Percentiles rank a stretch among this genome's conserved stretches.
phyloP scores from a whole-genome alignment of 2,797 vertebrate species.

The Acridotheres tristis region DNA sequence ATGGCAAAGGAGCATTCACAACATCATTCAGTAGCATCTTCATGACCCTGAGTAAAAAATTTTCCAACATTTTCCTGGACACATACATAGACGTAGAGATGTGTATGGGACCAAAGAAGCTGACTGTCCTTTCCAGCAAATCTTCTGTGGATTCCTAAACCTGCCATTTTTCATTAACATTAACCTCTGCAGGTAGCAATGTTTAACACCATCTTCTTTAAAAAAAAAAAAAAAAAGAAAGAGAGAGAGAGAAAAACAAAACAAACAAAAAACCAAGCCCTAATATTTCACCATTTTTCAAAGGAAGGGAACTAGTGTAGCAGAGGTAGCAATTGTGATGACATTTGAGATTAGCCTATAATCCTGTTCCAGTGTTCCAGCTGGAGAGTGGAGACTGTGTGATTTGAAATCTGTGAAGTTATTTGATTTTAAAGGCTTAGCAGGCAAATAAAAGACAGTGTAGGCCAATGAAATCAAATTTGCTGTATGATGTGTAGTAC shows the following conservation, averaged over 20 bases:
- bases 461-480: background rate
- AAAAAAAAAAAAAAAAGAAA: background rate
- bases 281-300: background rate
- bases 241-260: accelerated
- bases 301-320: background rate
- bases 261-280: background rate
- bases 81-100: accelerated
- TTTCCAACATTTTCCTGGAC: background rate
- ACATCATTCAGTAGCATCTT: background rate
- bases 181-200: background rate
- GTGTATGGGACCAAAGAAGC: background rate
- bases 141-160: background rate
- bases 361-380: constrained; percentile 7
- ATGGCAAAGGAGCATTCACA: background rate
- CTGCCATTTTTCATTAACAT: background rate
- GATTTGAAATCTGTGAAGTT: constrained; percentile 11
- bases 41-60: background rate
- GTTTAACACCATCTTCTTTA: background rate
- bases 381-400: background rate
- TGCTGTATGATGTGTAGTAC: background rate
- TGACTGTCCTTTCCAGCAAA: background rate
- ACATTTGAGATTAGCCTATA: constrained; percentile 22
- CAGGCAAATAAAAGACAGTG: background rate
- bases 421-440: constrained; percentile 38
- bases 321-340: background rate